These are phyloP conservation scores for Drosophila phalerata DNA, from an alignment of 2,888 invertebrate species.

Conservation along the genomic window DNA sequence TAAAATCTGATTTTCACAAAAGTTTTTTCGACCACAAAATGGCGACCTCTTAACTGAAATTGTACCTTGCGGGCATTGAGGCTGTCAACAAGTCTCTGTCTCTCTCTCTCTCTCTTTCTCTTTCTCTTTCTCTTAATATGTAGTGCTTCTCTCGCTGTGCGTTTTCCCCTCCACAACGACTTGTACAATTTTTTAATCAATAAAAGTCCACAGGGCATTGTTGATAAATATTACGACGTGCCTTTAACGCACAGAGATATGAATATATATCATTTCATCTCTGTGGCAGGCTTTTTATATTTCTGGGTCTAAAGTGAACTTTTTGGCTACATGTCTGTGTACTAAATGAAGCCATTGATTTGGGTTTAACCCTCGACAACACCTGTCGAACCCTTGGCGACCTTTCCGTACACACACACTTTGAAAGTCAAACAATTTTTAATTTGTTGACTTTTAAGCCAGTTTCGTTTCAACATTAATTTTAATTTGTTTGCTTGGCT, in stretches of 20 bases:
- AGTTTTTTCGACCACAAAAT: constrained; percentile 44
- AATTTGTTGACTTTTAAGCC: constrained; percentile 67
- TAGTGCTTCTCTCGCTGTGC: neutral
- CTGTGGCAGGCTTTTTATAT: constrained; percentile 9
- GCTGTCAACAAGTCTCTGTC: constrained; percentile 71
- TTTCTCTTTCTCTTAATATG: neutral
- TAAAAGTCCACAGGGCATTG: constrained; percentile 66
- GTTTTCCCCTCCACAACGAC: constrained; percentile 5
- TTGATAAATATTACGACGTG: constrained; percentile 69
- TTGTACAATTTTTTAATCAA: constrained; percentile 73
- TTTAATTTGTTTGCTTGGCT: constrained; percentile 70
- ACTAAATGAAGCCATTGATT: constrained; percentile 68
- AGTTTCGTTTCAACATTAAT: constrained; percentile 57
- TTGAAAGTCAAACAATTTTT: constrained; percentile 51
- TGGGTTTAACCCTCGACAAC: constrained; percentile 42
- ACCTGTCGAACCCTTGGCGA: constrained; percentile 40
- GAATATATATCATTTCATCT: constrained; percentile 60
- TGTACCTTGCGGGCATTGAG: constrained; percentile 46
- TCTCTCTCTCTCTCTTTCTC: neutral
- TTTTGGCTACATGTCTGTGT: constrained; percentile 10
- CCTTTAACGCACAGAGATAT: constrained; percentile 42
- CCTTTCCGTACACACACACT: constrained; percentile 15
- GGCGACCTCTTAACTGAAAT: constrained; percentile 65
- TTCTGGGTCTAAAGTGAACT: constrained; percentile 5
- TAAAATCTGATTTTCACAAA: constrained; percentile 58